Evolutionary conservation across 2,888 invertebrate species (phyloP), one percentile per base, ranked within the genome.

Genomic region (Pseudolycoriella hygida): DNA sequence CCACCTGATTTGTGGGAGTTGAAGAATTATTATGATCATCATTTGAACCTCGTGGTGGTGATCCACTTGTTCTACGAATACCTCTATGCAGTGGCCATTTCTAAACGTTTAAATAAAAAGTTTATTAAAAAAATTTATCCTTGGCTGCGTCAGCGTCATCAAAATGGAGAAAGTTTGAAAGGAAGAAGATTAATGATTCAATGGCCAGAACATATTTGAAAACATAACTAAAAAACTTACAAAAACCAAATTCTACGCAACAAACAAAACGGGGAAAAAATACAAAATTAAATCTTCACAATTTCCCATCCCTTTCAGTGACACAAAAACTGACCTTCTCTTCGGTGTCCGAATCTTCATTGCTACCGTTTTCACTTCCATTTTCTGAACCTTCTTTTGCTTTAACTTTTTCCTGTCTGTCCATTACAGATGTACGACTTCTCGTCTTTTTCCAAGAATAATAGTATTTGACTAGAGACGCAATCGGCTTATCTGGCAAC

Each of bases 371-470:
- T 60, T 89, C 89, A 20, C 84, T 85, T 40, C 82, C 84, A 46
- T 77, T 83, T 53, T 88, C 87, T 50, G 84, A 82, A 47, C 74
- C 73, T 50, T 73, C 72, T 43, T 59, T 61, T 14, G 61, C 59
- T 50, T 73, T 71, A 31, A 61, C 59, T 48, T 66, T 63, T 48
- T 76, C 76, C 49, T 83, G 85, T 40, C 85, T 77, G 67, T 96
- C 96, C 88, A 96, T 94, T 32, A 93, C 71, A 56, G 93, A 93
- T 46, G 86, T 88, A 47, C 90, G 77, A 56, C 87, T 83, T 54
- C 92, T 71, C 17, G 90, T 89, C 64, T 96, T 96, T 66, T 97
- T 97, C 96, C 96, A 96, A 57, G 90, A 88, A 63, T 97, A 97
- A 66, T 96, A 97, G 64, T 94, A 94, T 66, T 93, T 93, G 2